Evolutionary conservation across 2,113 vertebrate genomes (phyloP).

Genomic region (Corapipo altera): DNA sequence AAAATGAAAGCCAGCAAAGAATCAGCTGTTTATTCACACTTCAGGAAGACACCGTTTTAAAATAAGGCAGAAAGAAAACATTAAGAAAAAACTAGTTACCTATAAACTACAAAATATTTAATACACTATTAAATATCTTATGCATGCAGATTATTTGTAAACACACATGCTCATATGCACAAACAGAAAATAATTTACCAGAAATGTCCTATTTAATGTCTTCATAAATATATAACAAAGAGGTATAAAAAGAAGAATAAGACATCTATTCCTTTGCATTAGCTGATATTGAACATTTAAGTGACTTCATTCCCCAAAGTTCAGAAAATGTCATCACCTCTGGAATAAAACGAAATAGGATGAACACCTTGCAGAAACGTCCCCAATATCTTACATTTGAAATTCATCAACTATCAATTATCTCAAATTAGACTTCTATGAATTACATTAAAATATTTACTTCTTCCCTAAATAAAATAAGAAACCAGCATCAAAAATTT

Average conservation of each 20-base stretch:
- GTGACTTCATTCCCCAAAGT: background rate
- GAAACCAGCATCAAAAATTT: background rate
- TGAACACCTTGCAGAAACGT: background rate
- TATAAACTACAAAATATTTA: background rate
- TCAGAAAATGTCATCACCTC: background rate
- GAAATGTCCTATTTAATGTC: background rate
- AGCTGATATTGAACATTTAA: background rate
- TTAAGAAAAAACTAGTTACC: background rate
- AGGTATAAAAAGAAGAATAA: background rate
- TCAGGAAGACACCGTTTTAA: background rate
- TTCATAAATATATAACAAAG: background rate
- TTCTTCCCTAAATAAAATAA: constrained; percentile 7
- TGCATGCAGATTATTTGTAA: background rate
- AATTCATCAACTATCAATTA: constrained; percentile 15
- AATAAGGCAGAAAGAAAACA: background rate
- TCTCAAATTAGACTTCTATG: background rate
- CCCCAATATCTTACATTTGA: background rate
- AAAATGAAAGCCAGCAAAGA: constrained; percentile 56
- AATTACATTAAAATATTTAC: background rate
- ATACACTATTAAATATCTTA: background rate
- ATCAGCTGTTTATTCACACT: constrained; percentile 15
- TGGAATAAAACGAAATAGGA: background rate
- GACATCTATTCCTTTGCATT: background rate
- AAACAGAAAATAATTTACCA: background rate
- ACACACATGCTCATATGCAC: background rate